Evolutionary conservation across 2,888 invertebrate genomes (phyloP), one percentile per base, ranked within the genome.

Genomic region (Oscheius sp.): DNA sequence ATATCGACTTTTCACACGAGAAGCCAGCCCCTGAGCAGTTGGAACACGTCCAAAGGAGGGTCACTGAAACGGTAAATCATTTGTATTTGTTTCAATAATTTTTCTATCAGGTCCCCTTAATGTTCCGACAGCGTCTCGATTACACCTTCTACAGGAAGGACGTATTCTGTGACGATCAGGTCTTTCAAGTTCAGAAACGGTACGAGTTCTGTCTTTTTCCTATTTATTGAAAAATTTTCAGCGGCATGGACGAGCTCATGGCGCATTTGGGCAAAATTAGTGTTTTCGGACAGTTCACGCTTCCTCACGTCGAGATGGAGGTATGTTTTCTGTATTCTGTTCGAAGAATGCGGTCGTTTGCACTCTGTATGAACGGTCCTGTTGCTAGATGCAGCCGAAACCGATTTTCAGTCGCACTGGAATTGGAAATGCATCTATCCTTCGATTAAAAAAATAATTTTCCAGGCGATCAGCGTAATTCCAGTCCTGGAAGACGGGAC

Each of bases 401-500:
- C 21, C 21, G 21, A 0, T 21, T 21, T 21, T 21, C 21, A 0
- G 21, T 21, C 21, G 21, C 21, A 21, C 21, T 21, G 21, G 21
- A 21, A 21, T 21, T 21, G 21, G 21, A 21, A 21, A 21, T 21
- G 21, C 21, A 21, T 21, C 21, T 21, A 21, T 21, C 21, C 21
- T 21, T 21, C 21, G 21, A 21, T 21, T 21, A 21, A 21, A 21
- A 21, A 0, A 21, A 21, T 21, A 21, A 21, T 21, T 21, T 21
- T 21, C 21, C 21, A 70, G 74, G 70, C 53, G n/a, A 73, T 76
- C 50, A 77, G 76, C 32, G 76, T 74, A 2, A 71, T 76, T 58
- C 86, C 86, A 11, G 73, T 87, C n/a, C 73, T 87, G 33, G 88
- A 88, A 42, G 88, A 88, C 55, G 88, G 88, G 11, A 88, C 87